Percentiles rank a stretch among this genome's conserved stretches.
Evolutionary conservation across 2,888 invertebrate genomes (phyloP).

Genomic region (Sphaerophoria rueppellii): DNA sequence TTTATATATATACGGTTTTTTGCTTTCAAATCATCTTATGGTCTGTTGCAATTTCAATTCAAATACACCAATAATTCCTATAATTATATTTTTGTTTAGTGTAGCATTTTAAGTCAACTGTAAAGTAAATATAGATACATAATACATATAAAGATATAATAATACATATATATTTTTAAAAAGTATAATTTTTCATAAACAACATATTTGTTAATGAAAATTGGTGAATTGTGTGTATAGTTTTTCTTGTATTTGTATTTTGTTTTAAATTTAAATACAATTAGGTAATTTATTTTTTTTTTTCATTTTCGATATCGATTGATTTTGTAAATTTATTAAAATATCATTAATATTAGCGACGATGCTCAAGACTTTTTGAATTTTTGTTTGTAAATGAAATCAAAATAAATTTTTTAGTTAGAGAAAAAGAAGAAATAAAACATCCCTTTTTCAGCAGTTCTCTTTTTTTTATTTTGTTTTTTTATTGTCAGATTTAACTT

Average conservation of each 20-base stretch:
- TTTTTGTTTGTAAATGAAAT: neutral
- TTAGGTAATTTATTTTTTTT: neutral
- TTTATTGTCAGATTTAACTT: slow-evolving; percentile 68
- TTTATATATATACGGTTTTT: slow-evolving; percentile 50
- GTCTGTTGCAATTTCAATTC: slow-evolving; percentile 53
- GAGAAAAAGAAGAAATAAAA: slow-evolving; percentile 23
- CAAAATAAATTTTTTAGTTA: neutral
- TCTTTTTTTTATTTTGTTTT: slow-evolving; percentile 42
- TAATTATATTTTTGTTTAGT: slow-evolving; percentile 28
- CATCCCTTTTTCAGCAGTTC: slow-evolving; percentile 32
- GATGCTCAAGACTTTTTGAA: slow-evolving; percentile 7
- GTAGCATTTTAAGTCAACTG: slow-evolving; percentile 19
- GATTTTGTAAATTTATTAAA: neutral
- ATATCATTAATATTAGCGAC: neutral
- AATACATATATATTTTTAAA: neutral
- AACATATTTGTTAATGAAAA: neutral
- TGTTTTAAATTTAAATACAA: neutral
- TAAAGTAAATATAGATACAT: slow-evolving; percentile 15
- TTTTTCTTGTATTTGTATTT: neutral
- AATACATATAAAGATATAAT: neutral
- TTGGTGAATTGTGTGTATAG: slow-evolving; percentile 1
- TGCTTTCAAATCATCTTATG: slow-evolving; percentile 16
- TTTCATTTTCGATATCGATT: neutral
- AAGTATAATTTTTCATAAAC: slow-evolving; percentile 5
- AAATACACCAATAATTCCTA: slow-evolving; percentile 60